These are phyloP conservation scores for Typhlomys cinereus DNA, from an alignment of 2,113 vertebrate genomes.

Conservation along the genomic window DNA sequence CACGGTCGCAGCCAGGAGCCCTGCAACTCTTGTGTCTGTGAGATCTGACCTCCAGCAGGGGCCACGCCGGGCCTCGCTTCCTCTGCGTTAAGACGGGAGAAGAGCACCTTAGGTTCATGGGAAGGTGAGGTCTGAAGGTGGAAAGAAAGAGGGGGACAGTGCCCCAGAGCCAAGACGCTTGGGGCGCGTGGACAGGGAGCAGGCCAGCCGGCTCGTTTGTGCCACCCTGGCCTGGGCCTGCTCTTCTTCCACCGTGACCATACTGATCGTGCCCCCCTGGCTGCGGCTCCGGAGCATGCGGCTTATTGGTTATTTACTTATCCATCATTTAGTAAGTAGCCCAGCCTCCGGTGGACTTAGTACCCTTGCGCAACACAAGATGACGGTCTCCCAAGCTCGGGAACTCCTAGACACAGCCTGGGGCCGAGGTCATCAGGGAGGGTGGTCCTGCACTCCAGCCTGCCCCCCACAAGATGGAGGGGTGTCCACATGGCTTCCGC, in stretches of 20 bases:
- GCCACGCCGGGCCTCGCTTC: neutral
- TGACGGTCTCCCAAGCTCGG: neutral
- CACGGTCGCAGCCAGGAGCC: neutral
- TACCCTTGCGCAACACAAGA: slow-evolving; percentile 1
- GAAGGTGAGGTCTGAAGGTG: neutral
- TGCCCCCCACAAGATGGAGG: neutral
- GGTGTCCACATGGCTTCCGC: neutral
- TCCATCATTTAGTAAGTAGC: neutral
- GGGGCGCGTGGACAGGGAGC: neutral
- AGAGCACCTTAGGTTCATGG: neutral
- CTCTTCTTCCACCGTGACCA: neutral
- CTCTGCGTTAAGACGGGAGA: neutral
- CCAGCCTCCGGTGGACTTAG: neutral
- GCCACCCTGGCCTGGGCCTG: neutral
- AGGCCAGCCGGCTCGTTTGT: neutral
- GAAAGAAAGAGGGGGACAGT: neutral
- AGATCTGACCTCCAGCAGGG: neutral
- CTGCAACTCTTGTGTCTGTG: neutral
- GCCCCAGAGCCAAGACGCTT: neutral
- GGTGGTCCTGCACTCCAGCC: neutral
- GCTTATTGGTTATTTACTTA: neutral
- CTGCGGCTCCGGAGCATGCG: neutral
- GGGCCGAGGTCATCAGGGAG: neutral
- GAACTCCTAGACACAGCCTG: neutral
- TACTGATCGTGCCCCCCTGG: neutral